Conservation (phyloP, 2,888 invertebrate genomes). For the Sinelater perroti region DNA sequence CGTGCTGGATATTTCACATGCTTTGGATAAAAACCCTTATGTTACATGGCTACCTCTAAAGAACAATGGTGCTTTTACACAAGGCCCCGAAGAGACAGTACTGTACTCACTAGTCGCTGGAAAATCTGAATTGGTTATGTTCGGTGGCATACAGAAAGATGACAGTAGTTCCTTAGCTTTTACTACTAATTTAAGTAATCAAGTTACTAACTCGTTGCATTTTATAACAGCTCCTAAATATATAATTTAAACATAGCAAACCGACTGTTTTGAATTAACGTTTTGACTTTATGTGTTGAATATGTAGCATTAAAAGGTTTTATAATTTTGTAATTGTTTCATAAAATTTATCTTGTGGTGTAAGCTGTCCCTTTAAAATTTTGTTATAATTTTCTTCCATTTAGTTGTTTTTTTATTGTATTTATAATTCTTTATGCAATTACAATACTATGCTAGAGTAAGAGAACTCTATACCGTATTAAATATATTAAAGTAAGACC, state of each 20-base stretch:
- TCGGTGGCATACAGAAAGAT: slow-evolving; percentile 94
- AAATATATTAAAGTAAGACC: too few relatives aligned
- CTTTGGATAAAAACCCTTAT: slow-evolving; percentile 71
- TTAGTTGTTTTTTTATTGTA: too few relatives aligned
- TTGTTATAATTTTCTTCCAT: too few relatives aligned
- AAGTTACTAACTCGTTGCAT: slow-evolving; percentile 81
- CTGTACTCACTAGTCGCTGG: slow-evolving; percentile 90
- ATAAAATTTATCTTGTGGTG: too few relatives aligned
- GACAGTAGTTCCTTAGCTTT: slow-evolving; percentile 65
- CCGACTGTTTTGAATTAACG: too few relatives aligned
- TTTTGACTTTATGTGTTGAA: too few relatives aligned
- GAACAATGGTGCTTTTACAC: slow-evolving; percentile 61
- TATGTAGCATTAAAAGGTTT: too few relatives aligned
- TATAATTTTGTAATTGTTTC: too few relatives aligned
- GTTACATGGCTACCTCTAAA: slow-evolving; percentile 76
- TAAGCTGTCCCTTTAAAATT: too few relatives aligned
- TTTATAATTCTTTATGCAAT: too few relatives aligned
- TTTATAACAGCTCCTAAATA: slow-evolving; percentile 78
- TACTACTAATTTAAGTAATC: slow-evolving; percentile 65
- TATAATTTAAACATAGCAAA: slow-evolving; percentile 69
- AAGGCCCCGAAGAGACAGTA: slow-evolving; percentile 88
- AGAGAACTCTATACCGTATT: too few relatives aligned
- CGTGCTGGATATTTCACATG: slow-evolving; percentile 83
- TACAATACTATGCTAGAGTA: too few relatives aligned
- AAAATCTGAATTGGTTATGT: slow-evolving; percentile 91